Base-by-base conservation (phyloP, 1,140 invertebrate genomes). In the Drosophila rufa region DNA sequence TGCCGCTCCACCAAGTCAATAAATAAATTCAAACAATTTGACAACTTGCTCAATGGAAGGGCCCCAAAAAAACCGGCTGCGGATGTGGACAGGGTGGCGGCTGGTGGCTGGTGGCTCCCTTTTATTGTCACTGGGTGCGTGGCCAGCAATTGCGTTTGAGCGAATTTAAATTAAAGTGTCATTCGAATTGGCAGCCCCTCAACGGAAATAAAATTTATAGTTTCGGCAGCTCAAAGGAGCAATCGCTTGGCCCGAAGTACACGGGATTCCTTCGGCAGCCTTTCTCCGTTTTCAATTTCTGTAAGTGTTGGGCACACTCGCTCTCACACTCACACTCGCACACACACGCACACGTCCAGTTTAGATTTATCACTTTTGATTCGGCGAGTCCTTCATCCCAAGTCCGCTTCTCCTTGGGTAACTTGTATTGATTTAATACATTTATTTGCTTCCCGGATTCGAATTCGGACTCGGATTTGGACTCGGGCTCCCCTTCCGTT, bases 91-190 rank as follows among this genome's bases (percentile, higher is more conserved):
- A 36, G 25, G 33, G 15, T 22, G 51, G 17, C 30, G n/a, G 51
- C 17, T 48, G 25, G 19, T 15, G 15, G 15, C 25, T n/a, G n/a
- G 17, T 7, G 15, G 14, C 57, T 59, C 30, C 50, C 50, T 70
- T 80, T 75, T 84, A 87, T 89, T 87, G 85, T 81, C 77, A 89
- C 51, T 61, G 61, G 76, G 83, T 85, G 85, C 81, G 81, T 90
- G 70, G 69, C 79, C 57, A 82, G 85, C 86, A 90, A 90, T 90
- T 90, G 85, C 85, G 85, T 85, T 90, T 90, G 85, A 90, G 75
- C 85, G 85, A 90, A 90, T 90, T 90, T 90, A 90, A 90, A 90
- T 90, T 90, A 90, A 90, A 90, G 85, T 90, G 85, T 90, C 85
- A 90, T 90, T 90, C 79, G 69, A 90, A 90, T 85, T 90, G 85